These are phyloP conservation scores for Syngnathus floridae DNA, from an alignment of 2,113 vertebrate genomes.

Conservation along the genomic window DNA sequence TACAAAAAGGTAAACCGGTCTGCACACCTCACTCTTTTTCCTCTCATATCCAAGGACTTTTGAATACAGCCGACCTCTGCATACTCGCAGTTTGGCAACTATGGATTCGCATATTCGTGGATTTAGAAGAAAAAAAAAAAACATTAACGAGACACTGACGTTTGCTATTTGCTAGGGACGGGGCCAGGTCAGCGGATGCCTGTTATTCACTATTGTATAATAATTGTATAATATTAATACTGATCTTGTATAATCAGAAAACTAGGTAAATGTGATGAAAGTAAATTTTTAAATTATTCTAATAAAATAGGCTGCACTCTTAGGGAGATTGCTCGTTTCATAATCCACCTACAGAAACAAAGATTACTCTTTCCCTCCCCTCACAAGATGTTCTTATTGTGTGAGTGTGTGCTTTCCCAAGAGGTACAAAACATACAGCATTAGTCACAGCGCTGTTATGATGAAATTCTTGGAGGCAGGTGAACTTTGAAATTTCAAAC, in stretches of 20 bases:
- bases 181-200: no score
- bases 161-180: no score
- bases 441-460: slow-evolving; percentile 41
- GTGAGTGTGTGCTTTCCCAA: background rate
- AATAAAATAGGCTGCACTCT: background rate
- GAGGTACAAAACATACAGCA: slow-evolving; percentile 21
- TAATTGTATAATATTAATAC: background rate
- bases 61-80: background rate
- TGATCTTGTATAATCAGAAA: background rate
- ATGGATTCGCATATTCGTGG: no score
- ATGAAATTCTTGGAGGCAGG: slow-evolving; percentile 28
- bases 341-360: slow-evolving; percentile 43
- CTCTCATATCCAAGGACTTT: background rate
- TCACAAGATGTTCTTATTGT: slow-evolving; percentile 5
- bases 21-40: background rate
- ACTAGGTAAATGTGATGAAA: background rate
- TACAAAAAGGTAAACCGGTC: slow-evolving; percentile 78
- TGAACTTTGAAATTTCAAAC: slow-evolving; percentile 10
- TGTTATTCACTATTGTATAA: no score
- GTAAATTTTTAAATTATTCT: background rate
- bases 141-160: no score
- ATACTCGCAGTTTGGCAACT: no score
- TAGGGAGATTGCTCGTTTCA: slow-evolving; percentile 26
- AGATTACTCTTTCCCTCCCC: slow-evolving; percentile 21
- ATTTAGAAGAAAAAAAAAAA: no score